Evolutionary conservation across 2,797 vertebrate species (phyloP).

Genomic region (Argya squamiceps): DNA sequence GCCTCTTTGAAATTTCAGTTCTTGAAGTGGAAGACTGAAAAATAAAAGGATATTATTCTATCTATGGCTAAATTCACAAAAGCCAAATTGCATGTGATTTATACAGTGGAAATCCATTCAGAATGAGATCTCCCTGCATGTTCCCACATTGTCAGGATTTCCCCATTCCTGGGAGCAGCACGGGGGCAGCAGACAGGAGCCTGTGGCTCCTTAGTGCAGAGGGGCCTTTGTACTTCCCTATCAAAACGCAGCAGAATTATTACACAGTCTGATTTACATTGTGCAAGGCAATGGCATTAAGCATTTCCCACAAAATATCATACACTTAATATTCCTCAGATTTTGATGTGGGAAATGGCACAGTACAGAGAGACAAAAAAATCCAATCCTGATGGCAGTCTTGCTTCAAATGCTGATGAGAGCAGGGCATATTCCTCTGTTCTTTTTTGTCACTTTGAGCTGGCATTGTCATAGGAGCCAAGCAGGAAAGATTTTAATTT

Average conservation of each 20-base stretch:
- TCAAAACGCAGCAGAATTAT: background rate
- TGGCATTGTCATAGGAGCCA: background rate
- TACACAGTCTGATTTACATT: background rate
- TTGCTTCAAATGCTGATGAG: background rate
- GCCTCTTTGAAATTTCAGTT: background rate
- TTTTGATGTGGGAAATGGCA: background rate
- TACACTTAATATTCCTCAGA: background rate
- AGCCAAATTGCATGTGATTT: background rate
- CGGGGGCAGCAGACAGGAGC: background rate
- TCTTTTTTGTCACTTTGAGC: background rate
- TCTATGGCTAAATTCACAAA: background rate
- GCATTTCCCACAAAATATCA: background rate
- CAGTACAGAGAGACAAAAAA: background rate
- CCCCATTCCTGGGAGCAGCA: background rate
- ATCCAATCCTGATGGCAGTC: background rate
- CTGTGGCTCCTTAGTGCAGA: background rate
- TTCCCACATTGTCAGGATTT: background rate
- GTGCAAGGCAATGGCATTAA: background rate
- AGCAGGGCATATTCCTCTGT: background rate
- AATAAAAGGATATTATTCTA: background rate
- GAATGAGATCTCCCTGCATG: background rate
- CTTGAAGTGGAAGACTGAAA: background rate
- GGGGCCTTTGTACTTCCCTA: accelerated
- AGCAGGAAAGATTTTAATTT: background rate
- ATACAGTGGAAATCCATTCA: background rate